A percentile compares a stretch with the other conserved stretches of the same genome.
phyloP scores from a whole-genome alignment of 2,797 vertebrate genomes.

The Eleutherodactylus coqui region DNA sequence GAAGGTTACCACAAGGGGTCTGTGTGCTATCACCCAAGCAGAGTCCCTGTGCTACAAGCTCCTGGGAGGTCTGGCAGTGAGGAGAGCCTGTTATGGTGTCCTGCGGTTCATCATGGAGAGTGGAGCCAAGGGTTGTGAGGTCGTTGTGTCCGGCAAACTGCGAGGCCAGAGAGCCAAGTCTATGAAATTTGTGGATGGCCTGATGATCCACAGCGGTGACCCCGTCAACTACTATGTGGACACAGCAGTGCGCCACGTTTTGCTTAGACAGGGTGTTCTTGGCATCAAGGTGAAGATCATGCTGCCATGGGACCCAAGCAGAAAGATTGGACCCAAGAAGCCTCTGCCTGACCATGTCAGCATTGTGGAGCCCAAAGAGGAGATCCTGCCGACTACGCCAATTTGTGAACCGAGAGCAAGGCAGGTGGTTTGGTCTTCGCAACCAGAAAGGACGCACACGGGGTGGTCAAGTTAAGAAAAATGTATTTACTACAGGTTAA shows the following conservation, averaged over 20 bases:
- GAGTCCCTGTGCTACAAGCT: constrained; percentile 98
- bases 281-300: constrained; percentile 99
- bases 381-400: constrained; percentile 92
- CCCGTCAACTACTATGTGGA: constrained; percentile 98
- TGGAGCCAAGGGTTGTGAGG: constrained; percentile 94
- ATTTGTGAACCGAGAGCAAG: constrained; percentile 99
- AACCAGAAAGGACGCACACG: too few relatives aligned
- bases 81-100: constrained; percentile 95
- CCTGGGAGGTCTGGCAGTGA: constrained; percentile 94
- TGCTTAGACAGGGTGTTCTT: constrained; percentile 94
- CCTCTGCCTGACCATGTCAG: constrained; percentile 96
- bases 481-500: too few relatives aligned
- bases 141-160: constrained; percentile 97
- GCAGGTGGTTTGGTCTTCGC: too few relatives aligned
- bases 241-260: constrained; percentile 94
- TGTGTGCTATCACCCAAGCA: constrained; percentile 96
- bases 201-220: constrained; percentile 99
- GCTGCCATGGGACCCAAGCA: constrained; percentile 97
- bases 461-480: too few relatives aligned
- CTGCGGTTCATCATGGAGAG: constrained; percentile 99
- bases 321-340: constrained; percentile 98
- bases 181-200: constrained; percentile 98
- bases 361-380: constrained; percentile 98
- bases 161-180: constrained; percentile 96
- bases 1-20: constrained; percentile 95